Percentiles rank a stretch among this genome's conserved stretches.
phyloP scores from a whole-genome alignment of 2,888 invertebrate genomes.

The Dilophus febrilis region DNA sequence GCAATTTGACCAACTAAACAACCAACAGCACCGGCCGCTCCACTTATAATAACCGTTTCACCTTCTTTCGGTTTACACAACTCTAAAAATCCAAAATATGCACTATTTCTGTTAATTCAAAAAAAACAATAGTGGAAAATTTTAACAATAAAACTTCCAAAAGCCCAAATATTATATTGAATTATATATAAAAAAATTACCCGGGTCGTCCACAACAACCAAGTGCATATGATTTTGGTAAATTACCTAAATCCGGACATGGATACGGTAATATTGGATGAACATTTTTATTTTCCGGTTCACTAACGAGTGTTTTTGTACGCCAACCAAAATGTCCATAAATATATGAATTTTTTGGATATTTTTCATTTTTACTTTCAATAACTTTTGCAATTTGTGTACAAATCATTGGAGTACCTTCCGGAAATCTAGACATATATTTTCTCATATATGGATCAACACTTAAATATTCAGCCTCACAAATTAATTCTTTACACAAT shows the following conservation, averaged over 20 bases:
- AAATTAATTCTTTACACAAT: conserved; percentile 39
- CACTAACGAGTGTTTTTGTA: conserved; percentile 28
- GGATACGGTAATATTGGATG: conserved; percentile 21
- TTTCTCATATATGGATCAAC: conserved; percentile 57
- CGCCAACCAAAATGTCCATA: conserved; percentile 52
- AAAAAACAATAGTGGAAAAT: too few relatives aligned
- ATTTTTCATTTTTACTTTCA: conserved; percentile 45
- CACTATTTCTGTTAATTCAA: conserved; percentile 55
- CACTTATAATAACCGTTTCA: conserved; percentile 54
- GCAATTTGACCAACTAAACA: conserved; percentile 63
- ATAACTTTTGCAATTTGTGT: conserved; percentile 51
- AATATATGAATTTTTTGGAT: conserved; percentile 45
- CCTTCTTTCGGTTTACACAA: conserved; percentile 51
- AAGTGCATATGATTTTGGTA: conserved; percentile 43
- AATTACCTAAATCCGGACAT: conserved; percentile 39
- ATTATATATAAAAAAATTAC: too few relatives aligned
- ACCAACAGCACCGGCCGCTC: conserved; percentile 66
- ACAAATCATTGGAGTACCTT: conserved; percentile 47
- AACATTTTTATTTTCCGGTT: conserved; percentile 19
- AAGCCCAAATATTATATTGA: too few relatives aligned
- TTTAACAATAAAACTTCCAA: not conserved
- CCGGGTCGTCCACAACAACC: conserved; percentile 57
- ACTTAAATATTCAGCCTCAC: conserved; percentile 48
- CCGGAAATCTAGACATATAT: conserved; percentile 35
- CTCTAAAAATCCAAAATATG: conserved; percentile 56